Conservation (phyloP, 2,888 invertebrate species). For the Iselma pallidipennis region DNA sequence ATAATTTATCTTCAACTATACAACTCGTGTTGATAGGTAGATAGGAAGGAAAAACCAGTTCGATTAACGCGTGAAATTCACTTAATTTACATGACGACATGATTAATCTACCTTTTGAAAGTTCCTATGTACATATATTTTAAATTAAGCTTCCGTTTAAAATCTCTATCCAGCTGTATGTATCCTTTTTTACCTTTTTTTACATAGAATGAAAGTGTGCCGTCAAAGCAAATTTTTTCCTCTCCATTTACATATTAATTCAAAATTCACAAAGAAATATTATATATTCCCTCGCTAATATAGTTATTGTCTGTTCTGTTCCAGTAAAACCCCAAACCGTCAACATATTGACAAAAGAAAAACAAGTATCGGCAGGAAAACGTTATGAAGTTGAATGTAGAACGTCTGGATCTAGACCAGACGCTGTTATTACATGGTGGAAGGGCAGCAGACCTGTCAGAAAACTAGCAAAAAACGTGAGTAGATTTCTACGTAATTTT, state of each 20-base stretch:
- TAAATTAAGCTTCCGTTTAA: neutral
- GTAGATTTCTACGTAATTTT: constrained; percentile 50
- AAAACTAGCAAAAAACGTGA: constrained; percentile 79
- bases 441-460: constrained; percentile 81
- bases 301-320: constrained; percentile 52
- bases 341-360: constrained; percentile 80
- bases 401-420: constrained; percentile 83
- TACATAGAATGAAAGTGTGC: too few relatives aligned
- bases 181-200: too few relatives aligned
- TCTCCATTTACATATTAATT: too few relatives aligned
- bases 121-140: neutral
- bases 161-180: neutral
- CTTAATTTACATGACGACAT: neutral
- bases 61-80: neutral
- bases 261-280: too few relatives aligned
- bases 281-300: too few relatives aligned
- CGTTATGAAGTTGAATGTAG: constrained; percentile 86
- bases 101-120: neutral
- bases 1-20: neutral
- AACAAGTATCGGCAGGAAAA: constrained; percentile 82
- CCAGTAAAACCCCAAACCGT: constrained; percentile 86
- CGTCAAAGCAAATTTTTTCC: too few relatives aligned
- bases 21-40: neutral
- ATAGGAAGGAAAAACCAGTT: neutral
- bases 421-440: constrained; percentile 89